Conservation (phyloP, 2,113 vertebrate genomes). For the Corythoichthys intestinalis region DNA sequence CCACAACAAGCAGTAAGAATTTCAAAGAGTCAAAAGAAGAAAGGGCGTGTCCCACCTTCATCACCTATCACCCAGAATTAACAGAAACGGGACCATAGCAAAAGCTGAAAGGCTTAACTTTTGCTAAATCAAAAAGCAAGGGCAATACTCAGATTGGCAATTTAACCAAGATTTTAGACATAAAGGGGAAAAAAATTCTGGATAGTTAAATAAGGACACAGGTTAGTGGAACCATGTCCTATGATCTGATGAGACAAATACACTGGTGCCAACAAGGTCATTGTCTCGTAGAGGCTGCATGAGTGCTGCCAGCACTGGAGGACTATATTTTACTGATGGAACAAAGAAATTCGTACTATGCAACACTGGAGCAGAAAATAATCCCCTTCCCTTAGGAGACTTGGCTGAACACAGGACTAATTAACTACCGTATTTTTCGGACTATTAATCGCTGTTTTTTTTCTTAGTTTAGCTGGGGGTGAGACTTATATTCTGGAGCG, state of each 20-base stretch:
- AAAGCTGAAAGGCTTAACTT: not conserved
- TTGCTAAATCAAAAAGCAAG: not conserved
- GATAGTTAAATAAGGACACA: not conserved
- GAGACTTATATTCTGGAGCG: no score
- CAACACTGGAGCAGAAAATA: not conserved
- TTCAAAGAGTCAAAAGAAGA: constrained; percentile 11
- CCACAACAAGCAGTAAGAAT: constrained; percentile 50
- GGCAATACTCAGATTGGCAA: no score
- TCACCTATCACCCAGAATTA: not conserved
- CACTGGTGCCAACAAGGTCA: not conserved
- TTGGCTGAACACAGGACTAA: not conserved
- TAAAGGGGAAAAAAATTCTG: no score
- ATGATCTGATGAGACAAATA: not conserved
- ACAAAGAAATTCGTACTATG: not conserved
- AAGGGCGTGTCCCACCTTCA: constrained; percentile 19
- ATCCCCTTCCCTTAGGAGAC: not conserved
- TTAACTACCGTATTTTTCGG: no score
- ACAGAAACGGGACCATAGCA: constrained; percentile 1
- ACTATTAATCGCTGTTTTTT: no score
- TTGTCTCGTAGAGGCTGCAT: not conserved
- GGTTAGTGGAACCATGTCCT: not conserved
- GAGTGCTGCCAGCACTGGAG: not conserved
- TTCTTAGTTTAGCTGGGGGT: no score
- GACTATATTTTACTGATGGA: not conserved
- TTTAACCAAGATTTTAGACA: no score